Conservation (phyloP, 2,113 vertebrate species). For the Sphaerodactylus townsendi region DNA sequence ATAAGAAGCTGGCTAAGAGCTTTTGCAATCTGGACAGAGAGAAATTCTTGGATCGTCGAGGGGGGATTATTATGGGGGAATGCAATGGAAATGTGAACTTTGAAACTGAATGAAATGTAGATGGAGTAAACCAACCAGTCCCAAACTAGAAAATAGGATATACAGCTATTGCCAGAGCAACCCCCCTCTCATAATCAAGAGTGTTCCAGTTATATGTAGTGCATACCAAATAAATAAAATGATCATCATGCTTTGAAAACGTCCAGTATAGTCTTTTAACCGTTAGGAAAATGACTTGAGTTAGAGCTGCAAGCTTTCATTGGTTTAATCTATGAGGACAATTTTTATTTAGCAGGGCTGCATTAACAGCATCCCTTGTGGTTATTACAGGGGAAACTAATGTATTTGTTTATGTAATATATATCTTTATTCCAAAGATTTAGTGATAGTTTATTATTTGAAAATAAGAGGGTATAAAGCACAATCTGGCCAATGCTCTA, state of each 20-base stretch:
- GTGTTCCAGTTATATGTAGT: constrained; percentile 41
- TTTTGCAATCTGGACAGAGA: constrained; percentile 13
- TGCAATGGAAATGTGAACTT: not conserved
- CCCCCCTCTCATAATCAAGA: constrained; percentile 43
- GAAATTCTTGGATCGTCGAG: constrained; percentile 7
- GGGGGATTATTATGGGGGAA: constrained; percentile 5
- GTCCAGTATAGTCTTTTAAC: not conserved
- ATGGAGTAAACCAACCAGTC: constrained; percentile 4
- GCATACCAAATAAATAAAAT: constrained; percentile 45
- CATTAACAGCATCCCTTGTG: not conserved
- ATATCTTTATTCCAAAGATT: not conserved
- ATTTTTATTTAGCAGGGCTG: not conserved
- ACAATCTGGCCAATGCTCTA: not conserved
- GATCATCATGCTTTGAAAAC: not conserved
- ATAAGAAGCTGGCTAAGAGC: constrained; percentile 6
- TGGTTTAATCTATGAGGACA: not conserved
- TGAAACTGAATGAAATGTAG: constrained; percentile 1
- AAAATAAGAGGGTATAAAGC: not conserved
- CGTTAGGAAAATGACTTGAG: not conserved
- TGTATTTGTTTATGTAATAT: no score
- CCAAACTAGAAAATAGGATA: constrained; percentile 8
- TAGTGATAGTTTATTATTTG: not conserved
- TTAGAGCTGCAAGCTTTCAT: not conserved
- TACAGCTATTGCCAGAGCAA: constrained; percentile 39
- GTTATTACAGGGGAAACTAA: no score